Base-by-base conservation (phyloP, 1,140 invertebrate species). In the Lucilia cuprina region DNA sequence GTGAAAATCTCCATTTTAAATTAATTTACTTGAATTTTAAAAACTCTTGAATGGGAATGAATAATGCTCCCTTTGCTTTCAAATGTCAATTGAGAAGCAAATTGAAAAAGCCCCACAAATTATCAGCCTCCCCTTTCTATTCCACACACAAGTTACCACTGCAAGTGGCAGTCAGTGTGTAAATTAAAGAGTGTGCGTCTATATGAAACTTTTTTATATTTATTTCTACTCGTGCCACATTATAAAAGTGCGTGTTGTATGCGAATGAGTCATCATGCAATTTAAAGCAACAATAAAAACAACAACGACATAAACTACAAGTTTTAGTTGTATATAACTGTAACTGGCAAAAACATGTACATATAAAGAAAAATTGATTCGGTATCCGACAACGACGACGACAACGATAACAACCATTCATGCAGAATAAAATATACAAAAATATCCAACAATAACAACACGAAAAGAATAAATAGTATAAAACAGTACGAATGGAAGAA, bases 221-320 rank as follows among this genome's bases (percentile, higher is more conserved):
- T 65, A 65, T 70, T 80, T 2, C 14, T 30, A 10, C 47, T 80
- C 41, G 77, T 80, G 35, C 41, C 21, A 47, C 41, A 80, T 35
- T 41, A 17, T 30, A 49, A 80, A 80, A 80, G 77, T 80, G 77
- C 77, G 77, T 80, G 77, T 49, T 80, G n/a, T 19, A 21, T 50
- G 47, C 77, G 41, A 80, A 80, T 80, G 77, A 80, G 77, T 80
- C 77, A 80, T 80, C 77, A 47, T 80, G 77, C 77, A 80, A 47
- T 49, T 49, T 49, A 25, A 35, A 47, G 35, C n/a, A 80, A 21
- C n/a, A 80, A 80, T 41, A 80, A 80, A 21, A 49, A 21, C 77
- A 13, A 80, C 41, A 80, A 49, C 74, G 30, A 78, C 25, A 65
- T n/a, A 65, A 65, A 65, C 60, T n/a, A 65, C 60, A 65, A 17